These are phyloP conservation scores for Eucidaris tribuloides DNA, from an alignment of 35 echinoderm and acorn worm genomes.

Conservation along the genomic window DNA sequence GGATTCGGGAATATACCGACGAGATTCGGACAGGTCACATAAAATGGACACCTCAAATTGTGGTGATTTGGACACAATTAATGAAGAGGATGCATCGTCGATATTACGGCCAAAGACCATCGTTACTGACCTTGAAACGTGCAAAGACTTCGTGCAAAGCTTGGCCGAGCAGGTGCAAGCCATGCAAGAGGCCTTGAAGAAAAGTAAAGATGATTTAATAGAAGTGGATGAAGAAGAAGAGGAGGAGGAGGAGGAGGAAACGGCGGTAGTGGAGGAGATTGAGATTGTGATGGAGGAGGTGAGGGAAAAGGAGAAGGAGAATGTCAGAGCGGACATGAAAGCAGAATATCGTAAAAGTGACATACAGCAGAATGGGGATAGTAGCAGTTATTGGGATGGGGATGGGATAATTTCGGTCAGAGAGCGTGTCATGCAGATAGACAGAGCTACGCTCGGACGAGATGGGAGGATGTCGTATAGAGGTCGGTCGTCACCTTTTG, in stretches of 20 bases:
- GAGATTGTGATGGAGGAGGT: background rate
- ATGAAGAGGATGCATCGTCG: conserved; percentile 34
- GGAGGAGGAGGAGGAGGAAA: conserved; percentile 16
- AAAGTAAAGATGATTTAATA: conserved; percentile 71
- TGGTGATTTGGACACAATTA: conserved; percentile 54
- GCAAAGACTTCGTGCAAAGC: conserved; percentile 77
- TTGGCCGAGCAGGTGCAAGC: conserved; percentile 73
- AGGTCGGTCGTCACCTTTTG: conserved; percentile 2
- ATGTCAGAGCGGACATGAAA: background rate
- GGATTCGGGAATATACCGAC: conserved; percentile 16
- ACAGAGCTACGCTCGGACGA: conserved; percentile 33
- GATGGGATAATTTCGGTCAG: conserved; percentile 7
- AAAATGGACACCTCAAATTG: conserved; percentile 43
- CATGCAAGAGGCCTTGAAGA: conserved; percentile 77
- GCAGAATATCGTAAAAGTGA: background rate
- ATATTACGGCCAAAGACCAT: conserved; percentile 31
- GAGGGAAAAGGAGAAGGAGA: background rate
- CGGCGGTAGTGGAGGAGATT: background rate
- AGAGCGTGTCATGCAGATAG: conserved; percentile 34
- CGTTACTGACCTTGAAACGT: conserved; percentile 58
- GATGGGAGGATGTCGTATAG: conserved; percentile 1
- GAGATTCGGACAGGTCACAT: conserved; percentile 16
- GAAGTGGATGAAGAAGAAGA: conserved; percentile 44
- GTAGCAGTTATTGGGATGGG: background rate
- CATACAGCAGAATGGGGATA: background rate